phyloP scores from a whole-genome alignment of 2,797 vertebrate genomes.

The Schizothorax lantsangensis region DNA sequence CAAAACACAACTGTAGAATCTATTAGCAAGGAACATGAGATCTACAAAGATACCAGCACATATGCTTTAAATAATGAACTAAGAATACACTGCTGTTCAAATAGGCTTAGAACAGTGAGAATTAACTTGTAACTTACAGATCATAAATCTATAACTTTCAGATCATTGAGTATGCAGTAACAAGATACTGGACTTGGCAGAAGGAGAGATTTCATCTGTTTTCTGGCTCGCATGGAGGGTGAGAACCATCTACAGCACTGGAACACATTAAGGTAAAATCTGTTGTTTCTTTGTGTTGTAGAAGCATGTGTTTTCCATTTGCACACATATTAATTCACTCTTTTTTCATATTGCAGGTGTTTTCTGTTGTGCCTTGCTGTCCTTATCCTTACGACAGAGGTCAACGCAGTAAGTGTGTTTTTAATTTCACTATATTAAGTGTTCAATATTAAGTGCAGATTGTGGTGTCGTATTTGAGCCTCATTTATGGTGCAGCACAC shows the following conservation, averaged over 20 bases:
- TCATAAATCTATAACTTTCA: slow-evolving; percentile 13
- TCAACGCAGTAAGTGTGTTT: slow-evolving; percentile 76
- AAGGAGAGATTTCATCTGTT: slow-evolving; percentile 64
- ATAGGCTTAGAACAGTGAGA: neutral
- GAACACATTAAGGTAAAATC: slow-evolving; percentile 42
- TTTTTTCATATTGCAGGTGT: slow-evolving; percentile 69
- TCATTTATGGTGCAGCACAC: neutral
- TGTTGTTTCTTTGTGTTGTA: slow-evolving; percentile 27
- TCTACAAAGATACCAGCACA: neutral
- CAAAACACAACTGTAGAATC: neutral
- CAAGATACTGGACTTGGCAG: slow-evolving; percentile 39
- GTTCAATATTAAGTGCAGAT: neutral
- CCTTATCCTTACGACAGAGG: slow-evolving; percentile 68
- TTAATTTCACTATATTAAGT: neutral
- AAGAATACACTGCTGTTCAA: neutral
- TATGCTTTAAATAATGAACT: neutral
- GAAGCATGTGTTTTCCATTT: neutral
- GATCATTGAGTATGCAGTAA: slow-evolving; percentile 71
- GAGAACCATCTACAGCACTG: slow-evolving; percentile 69
- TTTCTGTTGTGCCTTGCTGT: slow-evolving; percentile 72
- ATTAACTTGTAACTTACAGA: slow-evolving; percentile 1
- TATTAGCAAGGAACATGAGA: neutral
- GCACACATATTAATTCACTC: neutral
- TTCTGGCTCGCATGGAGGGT: slow-evolving; percentile 69
- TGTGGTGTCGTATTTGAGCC: neutral